Evolutionary conservation across 2,888 invertebrate species (phyloP), one percentile per base, ranked within the genome.

Genomic region (Cenopis cana): DNA sequence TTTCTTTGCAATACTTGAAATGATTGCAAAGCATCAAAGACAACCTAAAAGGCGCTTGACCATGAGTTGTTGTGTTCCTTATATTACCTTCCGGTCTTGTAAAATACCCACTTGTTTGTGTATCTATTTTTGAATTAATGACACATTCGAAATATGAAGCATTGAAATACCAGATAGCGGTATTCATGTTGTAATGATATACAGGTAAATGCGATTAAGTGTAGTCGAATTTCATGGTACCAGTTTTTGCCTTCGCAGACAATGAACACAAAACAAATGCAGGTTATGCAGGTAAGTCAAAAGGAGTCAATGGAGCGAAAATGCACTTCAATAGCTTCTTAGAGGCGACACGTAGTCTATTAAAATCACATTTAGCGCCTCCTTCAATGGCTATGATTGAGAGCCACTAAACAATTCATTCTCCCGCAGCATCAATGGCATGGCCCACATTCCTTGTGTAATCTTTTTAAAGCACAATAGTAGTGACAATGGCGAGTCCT

Each of bases 311-410:
- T 83, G 83, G 85, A 73, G 86, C 81, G 81, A 85, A 88, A 89
- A 86, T 84, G 81, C 85, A 87, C 83, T 85, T 83, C 88, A 86
- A 89, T 87, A 81, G 83, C 86, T 89, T 88, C 85, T 85, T 62
- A 74, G 83, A 88, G 93, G 93, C 93, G 93, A 93, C 93, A 82
- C 78, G 70, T 77, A 91, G 93, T 93, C 93, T 93, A 93, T 93
- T 93, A 93, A 93, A 93, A 85, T 90, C 86, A 81, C 86, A 83
- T 92, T 92, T 90, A 89, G 91, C 91, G 90, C 91, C 89, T 84
- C 79, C 83, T 82, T 91, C 89, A 91, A 92, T 92, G 88, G 86
- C 85, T 74, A 90, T 91, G 92, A 93, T 91, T 90, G 92, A 93
- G 89, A 78, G 90, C 84, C 81, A 85, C 85, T 88, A 92, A 90